Percentiles rank a stretch among this genome's conserved stretches.
Evolutionary conservation across 2,888 invertebrate genomes (phyloP).

Genomic region (Caenorhabditis sp.): DNA sequence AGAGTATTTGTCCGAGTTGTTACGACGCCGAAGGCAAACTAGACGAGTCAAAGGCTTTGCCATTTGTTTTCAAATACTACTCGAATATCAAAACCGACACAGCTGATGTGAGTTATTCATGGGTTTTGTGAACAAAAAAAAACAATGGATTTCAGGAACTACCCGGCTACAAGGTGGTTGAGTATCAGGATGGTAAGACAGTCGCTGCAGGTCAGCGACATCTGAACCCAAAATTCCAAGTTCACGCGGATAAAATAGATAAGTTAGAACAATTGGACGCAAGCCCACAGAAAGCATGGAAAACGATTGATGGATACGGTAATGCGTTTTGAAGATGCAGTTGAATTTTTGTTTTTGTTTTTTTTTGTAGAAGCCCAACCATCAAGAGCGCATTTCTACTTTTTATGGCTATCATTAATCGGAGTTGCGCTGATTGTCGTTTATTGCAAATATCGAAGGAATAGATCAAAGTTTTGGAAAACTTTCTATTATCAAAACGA

Average conservation of each 20-base stretch:
- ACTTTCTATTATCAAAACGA: slow-evolving; percentile 70
- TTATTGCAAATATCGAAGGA: slow-evolving; percentile 67
- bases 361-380: slow-evolving; percentile 22
- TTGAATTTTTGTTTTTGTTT: background rate
- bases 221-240: slow-evolving; percentile 67
- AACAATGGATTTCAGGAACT: slow-evolving; percentile 46
- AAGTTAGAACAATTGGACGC: slow-evolving; percentile 61
- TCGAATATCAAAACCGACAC: slow-evolving; percentile 62
- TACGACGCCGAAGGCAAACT: slow-evolving; percentile 47
- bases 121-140: background rate
- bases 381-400: slow-evolving; percentile 32
- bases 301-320: slow-evolving; percentile 56
- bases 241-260: slow-evolving; percentile 62
- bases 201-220: slow-evolving; percentile 57
- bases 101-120: slow-evolving; percentile 41
- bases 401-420: slow-evolving; percentile 50
- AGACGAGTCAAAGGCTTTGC: slow-evolving; percentile 57
- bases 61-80: slow-evolving; percentile 65
- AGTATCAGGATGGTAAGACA: slow-evolving; percentile 67
- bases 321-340: background rate
- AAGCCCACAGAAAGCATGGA: slow-evolving; percentile 59
- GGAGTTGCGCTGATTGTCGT: slow-evolving; percentile 55
- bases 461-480: slow-evolving; percentile 69
- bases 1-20: slow-evolving; percentile 57
- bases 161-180: slow-evolving; percentile 64